Evolutionary conservation across 2,888 invertebrate species (phyloP).

Genomic region (Clistopyga incitator): DNA sequence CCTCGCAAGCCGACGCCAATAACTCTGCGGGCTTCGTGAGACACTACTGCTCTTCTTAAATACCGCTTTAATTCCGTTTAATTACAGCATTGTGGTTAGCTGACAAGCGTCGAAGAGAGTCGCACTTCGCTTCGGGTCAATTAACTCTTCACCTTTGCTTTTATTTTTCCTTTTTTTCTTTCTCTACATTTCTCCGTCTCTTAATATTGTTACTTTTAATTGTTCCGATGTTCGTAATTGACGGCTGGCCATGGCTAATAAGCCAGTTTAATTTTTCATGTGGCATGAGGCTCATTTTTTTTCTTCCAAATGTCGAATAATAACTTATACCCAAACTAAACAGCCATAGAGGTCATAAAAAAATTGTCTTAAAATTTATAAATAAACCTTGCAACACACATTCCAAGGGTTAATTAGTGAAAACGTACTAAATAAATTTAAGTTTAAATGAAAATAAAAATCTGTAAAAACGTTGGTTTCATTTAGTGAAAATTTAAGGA

Average conservation of each 20-base stretch:
- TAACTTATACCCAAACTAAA: too few species aligned
- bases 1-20: conserved; percentile 21
- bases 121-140: conserved; percentile 68
- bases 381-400: too few species aligned
- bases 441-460: too few species aligned
- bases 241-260: conserved; percentile 48
- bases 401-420: too few species aligned
- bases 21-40: conserved; percentile 49
- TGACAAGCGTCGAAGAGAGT: conserved; percentile 36
- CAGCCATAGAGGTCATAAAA: too few species aligned
- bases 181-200: conserved; percentile 16
- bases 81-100: conserved; percentile 68
- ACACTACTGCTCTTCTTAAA: conserved; percentile 69
- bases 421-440: too few species aligned
- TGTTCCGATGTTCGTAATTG: conserved; percentile 60
- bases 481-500: too few species aligned
- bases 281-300: too few species aligned
- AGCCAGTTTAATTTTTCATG: neutral
- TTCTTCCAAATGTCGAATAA: too few species aligned
- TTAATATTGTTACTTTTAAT: conserved; percentile 53
- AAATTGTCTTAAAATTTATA: too few species aligned
- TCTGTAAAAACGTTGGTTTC: too few species aligned
- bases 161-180: conserved; percentile 40
- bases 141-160: conserved; percentile 63
- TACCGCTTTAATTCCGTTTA: conserved; percentile 76